Evolutionary conservation across 2,797 vertebrate species (phyloP).

Genomic region (Ataeniobius toweri): DNA sequence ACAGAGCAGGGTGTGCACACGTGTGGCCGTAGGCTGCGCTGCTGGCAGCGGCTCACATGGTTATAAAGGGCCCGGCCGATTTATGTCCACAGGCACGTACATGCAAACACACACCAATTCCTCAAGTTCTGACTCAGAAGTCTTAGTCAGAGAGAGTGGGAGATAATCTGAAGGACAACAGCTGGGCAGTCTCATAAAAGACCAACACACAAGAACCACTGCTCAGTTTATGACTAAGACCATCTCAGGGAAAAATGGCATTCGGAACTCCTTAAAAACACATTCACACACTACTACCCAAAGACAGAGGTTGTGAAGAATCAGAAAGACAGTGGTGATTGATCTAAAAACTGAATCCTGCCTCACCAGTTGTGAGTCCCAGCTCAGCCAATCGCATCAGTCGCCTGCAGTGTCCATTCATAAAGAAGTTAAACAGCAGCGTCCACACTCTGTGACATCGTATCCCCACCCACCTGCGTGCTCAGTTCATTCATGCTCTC

Average conservation of each 20-base stretch:
- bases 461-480: constrained; percentile 44
- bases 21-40: constrained; percentile 8
- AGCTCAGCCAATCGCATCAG: constrained; percentile 70
- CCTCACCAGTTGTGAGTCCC: constrained; percentile 46
- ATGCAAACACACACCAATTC: constrained; percentile 5
- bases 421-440: constrained; percentile 72
- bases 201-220: constrained; percentile 36
- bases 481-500: constrained; percentile 69
- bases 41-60: constrained; percentile 24
- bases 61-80: constrained; percentile 19
- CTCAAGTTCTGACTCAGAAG: constrained; percentile 20
- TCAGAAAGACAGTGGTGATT: constrained; percentile 31
- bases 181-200: constrained; percentile 57
- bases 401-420: constrained; percentile 75
- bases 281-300: constrained; percentile 23
- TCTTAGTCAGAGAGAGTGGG: constrained; percentile 54
- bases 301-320: constrained; percentile 40
- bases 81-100: constrained; percentile 29
- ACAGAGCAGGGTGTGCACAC: constrained; percentile 25
- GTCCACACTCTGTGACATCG: constrained; percentile 59
- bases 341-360: constrained; percentile 41
- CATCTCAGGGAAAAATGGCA: constrained; percentile 63
- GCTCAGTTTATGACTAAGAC: constrained; percentile 68
- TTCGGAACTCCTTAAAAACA: constrained; percentile 43
- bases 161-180: constrained; percentile 69